Conservation (phyloP, 2,113 vertebrate genomes). For the Mola mola region DNA sequence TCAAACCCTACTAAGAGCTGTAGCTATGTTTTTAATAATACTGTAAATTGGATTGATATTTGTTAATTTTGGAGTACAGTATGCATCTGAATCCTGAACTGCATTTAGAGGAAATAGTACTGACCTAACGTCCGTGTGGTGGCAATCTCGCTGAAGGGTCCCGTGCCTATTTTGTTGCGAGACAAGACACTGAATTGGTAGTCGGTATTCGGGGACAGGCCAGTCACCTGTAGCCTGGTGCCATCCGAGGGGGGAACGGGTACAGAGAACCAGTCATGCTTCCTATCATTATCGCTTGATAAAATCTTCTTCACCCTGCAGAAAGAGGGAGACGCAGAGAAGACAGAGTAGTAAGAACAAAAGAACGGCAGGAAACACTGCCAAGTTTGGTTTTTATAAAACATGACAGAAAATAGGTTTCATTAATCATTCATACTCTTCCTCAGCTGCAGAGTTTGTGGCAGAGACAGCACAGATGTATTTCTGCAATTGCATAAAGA, state of each 20-base stretch:
- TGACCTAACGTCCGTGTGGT: conserved; percentile 85
- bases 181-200: conserved; percentile 96
- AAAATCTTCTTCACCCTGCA: conserved; percentile 85
- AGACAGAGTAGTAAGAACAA: conserved; percentile 63
- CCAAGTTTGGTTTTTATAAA: conserved; percentile 56
- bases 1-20: too few relatives aligned
- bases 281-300: conserved; percentile 57
- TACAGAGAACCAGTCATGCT: conserved; percentile 88
- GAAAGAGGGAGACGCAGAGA: conserved; percentile 14
- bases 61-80: too few relatives aligned
- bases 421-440: conserved; percentile 76
- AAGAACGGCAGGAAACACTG: conserved; percentile 47
- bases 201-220: conserved; percentile 82
- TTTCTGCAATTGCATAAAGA: conserved; percentile 19
- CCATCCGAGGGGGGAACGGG: conserved; percentile 78
- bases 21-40: too few relatives aligned
- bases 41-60: too few relatives aligned
- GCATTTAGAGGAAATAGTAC: conserved; percentile 20
- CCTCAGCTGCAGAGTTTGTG: conserved; percentile 46
- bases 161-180: conserved; percentile 91
- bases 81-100: too few relatives aligned
- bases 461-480: conserved; percentile 49
- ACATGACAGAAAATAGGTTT: conserved; percentile 76
- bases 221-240: conserved; percentile 82
- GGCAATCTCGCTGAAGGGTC: conserved; percentile 92